Percentiles rank a stretch among this genome's conserved stretches.
Evolutionary conservation across 2,113 vertebrate species (phyloP).

Genomic region (Tragulus kanchil): DNA sequence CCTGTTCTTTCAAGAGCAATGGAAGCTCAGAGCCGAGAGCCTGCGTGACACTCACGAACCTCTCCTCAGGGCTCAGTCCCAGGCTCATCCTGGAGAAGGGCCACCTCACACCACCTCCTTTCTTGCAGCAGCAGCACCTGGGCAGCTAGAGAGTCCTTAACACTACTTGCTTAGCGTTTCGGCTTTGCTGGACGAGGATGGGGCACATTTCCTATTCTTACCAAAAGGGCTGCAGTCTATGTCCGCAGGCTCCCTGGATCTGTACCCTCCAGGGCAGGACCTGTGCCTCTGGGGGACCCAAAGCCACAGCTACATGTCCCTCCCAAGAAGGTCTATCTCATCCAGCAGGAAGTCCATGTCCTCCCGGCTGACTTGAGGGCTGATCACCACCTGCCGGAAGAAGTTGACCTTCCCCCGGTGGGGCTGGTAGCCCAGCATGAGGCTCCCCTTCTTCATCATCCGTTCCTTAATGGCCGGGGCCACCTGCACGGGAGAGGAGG

Average conservation of each 20-base stretch:
- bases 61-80: neutral
- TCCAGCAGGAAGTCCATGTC: conserved; percentile 93
- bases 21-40: neutral
- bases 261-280: neutral
- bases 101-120: neutral
- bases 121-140: neutral
- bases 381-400: conserved; percentile 93
- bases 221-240: neutral
- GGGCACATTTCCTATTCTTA: neutral
- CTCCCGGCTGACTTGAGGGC: conserved; percentile 89
- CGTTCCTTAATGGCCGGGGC: conserved; percentile 92
- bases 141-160: neutral
- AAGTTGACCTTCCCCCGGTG: conserved; percentile 91
- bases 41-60: neutral
- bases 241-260: conserved; percentile 63
- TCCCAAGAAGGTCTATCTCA: conserved; percentile 90
- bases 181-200: neutral
- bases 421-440: conserved; percentile 93
- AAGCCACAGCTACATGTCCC: conserved; percentile 89
- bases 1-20: neutral
- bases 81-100: neutral
- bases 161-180: neutral
- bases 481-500: conserved; percentile 86
- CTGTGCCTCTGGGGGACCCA: conserved; percentile 47
- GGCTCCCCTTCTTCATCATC: conserved; percentile 93